These are phyloP conservation scores for Lophura nycthemera DNA, from an alignment of 2,113 vertebrate genomes.

Conservation along the genomic window DNA sequence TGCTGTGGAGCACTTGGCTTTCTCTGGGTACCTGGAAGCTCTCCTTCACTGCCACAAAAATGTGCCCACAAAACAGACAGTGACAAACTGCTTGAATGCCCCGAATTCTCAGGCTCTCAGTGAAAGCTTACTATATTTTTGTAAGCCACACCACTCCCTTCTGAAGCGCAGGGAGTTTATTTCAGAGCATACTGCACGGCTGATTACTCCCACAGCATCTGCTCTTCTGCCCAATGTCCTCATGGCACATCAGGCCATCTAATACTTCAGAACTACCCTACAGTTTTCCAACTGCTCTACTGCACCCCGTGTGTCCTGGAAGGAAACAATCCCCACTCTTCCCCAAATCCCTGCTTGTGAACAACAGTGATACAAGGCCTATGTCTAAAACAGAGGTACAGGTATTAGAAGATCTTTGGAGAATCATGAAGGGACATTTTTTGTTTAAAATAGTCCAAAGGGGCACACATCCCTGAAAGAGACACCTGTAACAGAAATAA, in stretches of 20 bases:
- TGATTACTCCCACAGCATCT: neutral
- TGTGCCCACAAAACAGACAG: neutral
- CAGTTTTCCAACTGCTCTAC: neutral
- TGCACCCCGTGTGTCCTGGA: neutral
- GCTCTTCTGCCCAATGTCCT: neutral
- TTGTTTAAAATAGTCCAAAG: neutral
- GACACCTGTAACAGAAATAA: slow-evolving; percentile 9
- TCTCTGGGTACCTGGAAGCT: neutral
- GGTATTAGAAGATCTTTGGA: neutral
- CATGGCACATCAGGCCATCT: neutral
- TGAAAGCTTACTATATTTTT: neutral
- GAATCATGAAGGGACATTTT: neutral
- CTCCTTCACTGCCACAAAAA: neutral
- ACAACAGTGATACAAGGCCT: neutral
- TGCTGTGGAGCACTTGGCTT: neutral
- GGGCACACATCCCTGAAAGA: neutral
- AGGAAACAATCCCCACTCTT: neutral
- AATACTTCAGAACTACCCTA: neutral
- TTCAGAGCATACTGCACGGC: neutral
- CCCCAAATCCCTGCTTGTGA: neutral
- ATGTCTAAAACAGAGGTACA: neutral
- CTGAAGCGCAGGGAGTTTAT: neutral
- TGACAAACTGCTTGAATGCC: neutral
- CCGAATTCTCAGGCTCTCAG: neutral
- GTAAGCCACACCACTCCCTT: neutral